Evolutionary conservation across 2,113 vertebrate species (phyloP), one percentile per base, ranked within the genome.

Genomic region (Peromyscus californicus): DNA sequence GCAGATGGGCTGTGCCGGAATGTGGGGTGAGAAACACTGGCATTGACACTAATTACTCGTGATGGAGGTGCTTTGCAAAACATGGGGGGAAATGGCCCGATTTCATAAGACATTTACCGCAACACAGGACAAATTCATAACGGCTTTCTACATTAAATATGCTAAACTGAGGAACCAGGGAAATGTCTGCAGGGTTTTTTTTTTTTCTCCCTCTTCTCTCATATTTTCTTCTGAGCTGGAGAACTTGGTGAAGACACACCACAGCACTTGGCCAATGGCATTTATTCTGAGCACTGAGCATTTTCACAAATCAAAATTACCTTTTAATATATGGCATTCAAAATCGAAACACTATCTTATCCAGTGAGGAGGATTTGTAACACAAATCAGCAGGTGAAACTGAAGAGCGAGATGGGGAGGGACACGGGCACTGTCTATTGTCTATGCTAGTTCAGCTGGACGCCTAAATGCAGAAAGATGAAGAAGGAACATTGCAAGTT

Each of bases 31-130:
- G 9, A 13, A 91, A 63, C 96, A 80, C 91, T 87, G 93, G 95
- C 91, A 89, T 80, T 97, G 97, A 97, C 96, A 95, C 96, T 98
- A 97, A 98, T 97, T 96, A 94, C 94, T 87, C 1, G 0, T 97
- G 97, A 98, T 97, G 95, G 91, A 98, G 86, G 42, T 97, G 91
- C 94, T 97, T 97, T 97, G 96, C 90, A 96, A 96, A 97, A 97
- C 94, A 82, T 95, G 82, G 91, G 63, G n/a, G 91, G 0, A 59
- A 96, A 86, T n/a, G 69, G 89, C 78, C 91, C 91, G 83, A 95
- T 91, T 96, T 97, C 92, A 91, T 80, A 91, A n/a, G 89, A 94
- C 76, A 89, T 95, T 95, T 93, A 65, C 94, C 70, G 13, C 89
- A 89, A 95, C 0, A 0, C n/a, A 26, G 13, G 45, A 72, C 48